A percentile compares a stretch with the other conserved stretches of the same genome.
Conservation (phyloP, 2,888 invertebrate genomes). For the Hymenopus coronatus region DNA sequence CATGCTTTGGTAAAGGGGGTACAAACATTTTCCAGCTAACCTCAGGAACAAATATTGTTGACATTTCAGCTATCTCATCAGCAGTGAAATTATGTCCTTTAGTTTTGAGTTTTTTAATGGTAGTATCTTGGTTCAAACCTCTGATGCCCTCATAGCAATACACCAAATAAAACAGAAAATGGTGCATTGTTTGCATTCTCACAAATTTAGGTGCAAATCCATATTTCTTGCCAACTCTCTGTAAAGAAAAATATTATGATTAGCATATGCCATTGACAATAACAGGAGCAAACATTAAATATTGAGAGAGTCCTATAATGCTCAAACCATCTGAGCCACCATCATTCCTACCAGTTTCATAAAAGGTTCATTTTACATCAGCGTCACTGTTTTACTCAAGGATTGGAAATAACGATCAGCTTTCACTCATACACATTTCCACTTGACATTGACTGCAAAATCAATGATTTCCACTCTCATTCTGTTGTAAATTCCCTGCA, state of each 20-base stretch:
- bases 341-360: no score
- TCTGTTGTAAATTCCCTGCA: no score
- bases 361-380: no score
- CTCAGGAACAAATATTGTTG: constrained; percentile 51
- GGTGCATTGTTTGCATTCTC: constrained; percentile 64
- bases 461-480: no score
- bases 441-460: no score
- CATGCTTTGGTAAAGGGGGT: constrained; percentile 60
- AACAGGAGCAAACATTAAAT: neutral
- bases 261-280: neutral
- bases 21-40: constrained; percentile 71
- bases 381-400: no score
- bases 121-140: constrained; percentile 39
- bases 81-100: constrained; percentile 41
- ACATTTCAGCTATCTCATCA: constrained; percentile 49
- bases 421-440: no score
- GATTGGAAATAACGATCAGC: no score
- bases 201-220: constrained; percentile 64
- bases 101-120: constrained; percentile 38
- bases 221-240: constrained; percentile 47
- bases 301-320: no score
- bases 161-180: constrained; percentile 66
- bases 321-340: no score
- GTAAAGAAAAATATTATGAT: constrained; percentile 25
- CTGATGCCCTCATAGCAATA: constrained; percentile 53